These are phyloP conservation scores for Cremastinae sp. DNA, from an alignment of 2,888 invertebrate genomes.

Conservation along the genomic window DNA sequence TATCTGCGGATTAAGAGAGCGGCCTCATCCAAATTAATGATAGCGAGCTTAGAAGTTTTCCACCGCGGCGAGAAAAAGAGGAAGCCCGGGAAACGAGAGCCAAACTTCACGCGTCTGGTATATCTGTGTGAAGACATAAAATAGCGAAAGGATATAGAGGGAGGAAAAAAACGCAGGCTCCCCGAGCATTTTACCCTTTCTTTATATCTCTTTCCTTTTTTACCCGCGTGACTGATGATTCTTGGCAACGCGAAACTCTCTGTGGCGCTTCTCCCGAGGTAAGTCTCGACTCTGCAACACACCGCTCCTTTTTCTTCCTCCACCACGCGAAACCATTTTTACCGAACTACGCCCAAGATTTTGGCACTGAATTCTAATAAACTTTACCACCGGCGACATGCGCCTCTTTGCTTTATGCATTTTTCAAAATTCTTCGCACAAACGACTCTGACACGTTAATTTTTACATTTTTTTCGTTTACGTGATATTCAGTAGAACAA, in stretches of 20 bases:
- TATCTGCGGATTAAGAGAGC: slow-evolving; percentile 55
- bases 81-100: slow-evolving; percentile 42
- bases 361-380: slow-evolving; percentile 51
- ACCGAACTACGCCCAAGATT: slow-evolving; percentile 40
- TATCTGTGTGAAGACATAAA: slow-evolving; percentile 5
- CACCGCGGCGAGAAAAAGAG: slow-evolving; percentile 14
- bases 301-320: slow-evolving; percentile 19
- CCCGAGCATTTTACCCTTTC: slow-evolving; percentile 55
- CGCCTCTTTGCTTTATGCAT: not conserved
- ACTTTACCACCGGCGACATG: slow-evolving; percentile 31
- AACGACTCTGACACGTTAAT: no score
- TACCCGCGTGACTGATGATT: slow-evolving; percentile 56
- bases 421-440: no score
- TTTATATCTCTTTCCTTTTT: slow-evolving; percentile 45
- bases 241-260: slow-evolving; percentile 53
- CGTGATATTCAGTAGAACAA: no score
- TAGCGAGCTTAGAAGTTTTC: slow-evolving; percentile 51
- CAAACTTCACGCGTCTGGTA: slow-evolving; percentile 9
- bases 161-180: slow-evolving; percentile 51
- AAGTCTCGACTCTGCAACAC: slow-evolving; percentile 48
- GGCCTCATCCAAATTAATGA: slow-evolving; percentile 59
- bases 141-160: slow-evolving; percentile 14
- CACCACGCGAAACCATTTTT: slow-evolving; percentile 26
- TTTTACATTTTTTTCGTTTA: slow-evolving; percentile 1
- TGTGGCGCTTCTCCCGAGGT: slow-evolving; percentile 39